Percentiles rank a stretch among this genome's conserved stretches.
Evolutionary conservation across 2,113 vertebrate species (phyloP).

Genomic region (Nibea albiflora): DNA sequence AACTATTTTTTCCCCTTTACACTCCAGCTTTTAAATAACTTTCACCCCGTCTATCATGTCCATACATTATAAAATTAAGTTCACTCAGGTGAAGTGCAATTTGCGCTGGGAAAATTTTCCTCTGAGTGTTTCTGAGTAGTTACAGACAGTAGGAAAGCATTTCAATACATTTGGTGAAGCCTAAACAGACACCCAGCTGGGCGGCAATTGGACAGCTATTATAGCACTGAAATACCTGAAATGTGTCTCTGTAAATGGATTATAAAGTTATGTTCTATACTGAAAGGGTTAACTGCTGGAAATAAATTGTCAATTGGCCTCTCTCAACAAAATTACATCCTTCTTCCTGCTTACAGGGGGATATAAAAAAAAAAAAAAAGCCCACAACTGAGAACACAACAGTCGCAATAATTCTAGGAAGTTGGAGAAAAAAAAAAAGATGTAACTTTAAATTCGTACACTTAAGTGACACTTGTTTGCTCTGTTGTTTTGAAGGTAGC

Average conservation of each 20-base stretch:
- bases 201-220: conserved; percentile 84
- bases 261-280: conserved; percentile 69
- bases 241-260: conserved; percentile 80
- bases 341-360: conserved; percentile 63
- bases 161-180: conserved; percentile 74
- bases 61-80: conserved; percentile 64
- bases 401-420: conserved; percentile 71
- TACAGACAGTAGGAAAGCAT: conserved; percentile 74
- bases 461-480: conserved; percentile 76
- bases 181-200: conserved; percentile 83
- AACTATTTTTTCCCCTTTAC: conserved; percentile 63
- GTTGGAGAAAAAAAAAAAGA: conserved; percentile 13
- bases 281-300: conserved; percentile 82
- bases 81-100: conserved; percentile 63
- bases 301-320: conserved; percentile 78
- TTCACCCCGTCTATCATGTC: conserved; percentile 82
- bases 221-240: conserved; percentile 77
- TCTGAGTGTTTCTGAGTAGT: conserved; percentile 75
- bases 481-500: conserved; percentile 66
- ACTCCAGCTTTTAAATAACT: conserved; percentile 64
- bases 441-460: conserved; percentile 46
- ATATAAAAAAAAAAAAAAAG: conserved; percentile 38
- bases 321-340: conserved; percentile 78
- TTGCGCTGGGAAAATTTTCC: conserved; percentile 46
- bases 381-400: conserved; percentile 50